Base-by-base conservation (phyloP, 2,888 invertebrate species). In the Drosophila austrosaltans region DNA sequence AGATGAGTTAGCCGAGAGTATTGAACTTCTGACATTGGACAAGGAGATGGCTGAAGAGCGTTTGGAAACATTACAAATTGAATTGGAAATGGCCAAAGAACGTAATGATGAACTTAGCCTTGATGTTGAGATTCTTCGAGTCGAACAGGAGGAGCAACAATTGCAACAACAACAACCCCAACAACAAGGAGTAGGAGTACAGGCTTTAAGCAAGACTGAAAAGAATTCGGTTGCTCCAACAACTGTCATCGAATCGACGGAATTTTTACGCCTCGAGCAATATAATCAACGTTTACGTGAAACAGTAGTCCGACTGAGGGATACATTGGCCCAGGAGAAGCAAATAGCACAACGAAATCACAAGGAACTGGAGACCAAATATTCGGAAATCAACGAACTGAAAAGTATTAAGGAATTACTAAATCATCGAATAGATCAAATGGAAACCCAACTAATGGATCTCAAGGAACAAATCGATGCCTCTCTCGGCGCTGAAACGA, bases 11-110 rank as follows among this genome's bases (percentile, higher is more conserved):
- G 95, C 96, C 0, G 99, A 99, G 90, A 98, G 97, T 0, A 95
- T 99, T 0, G 99, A 99, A 93, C 96, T 99, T 95, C 97, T 98
- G 0, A 98, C 99, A 0, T 93, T 99, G 0, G 99, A 99, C 92
- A 99, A 98, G 92, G 99, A 99, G 93, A 99, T 99, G 98, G 99
- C 99, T 0, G 99, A 99, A 91, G 99, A 99, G 90, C 96, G 96
- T 90, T 94, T 96, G 0, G 96, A 97, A 91, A 95, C 95, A 0
- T 91, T 96, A 40, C 97, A 97, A 91, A 92, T 96, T 79, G 99
- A 99, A 92, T 90, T 98, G 78, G 98, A 98, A 66, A 95, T 96
- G 76, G 94, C 96, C 61, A 96, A 96, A 82, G 98, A 99, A 91
- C 96, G 96, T 90, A 93, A 98, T 66, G 98, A 99, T 89, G 98